A percentile compares a stretch with the other conserved stretches of the same genome.
phyloP scores from a whole-genome alignment of 2,888 invertebrate genomes.

The Eupithecia pulchellata region DNA sequence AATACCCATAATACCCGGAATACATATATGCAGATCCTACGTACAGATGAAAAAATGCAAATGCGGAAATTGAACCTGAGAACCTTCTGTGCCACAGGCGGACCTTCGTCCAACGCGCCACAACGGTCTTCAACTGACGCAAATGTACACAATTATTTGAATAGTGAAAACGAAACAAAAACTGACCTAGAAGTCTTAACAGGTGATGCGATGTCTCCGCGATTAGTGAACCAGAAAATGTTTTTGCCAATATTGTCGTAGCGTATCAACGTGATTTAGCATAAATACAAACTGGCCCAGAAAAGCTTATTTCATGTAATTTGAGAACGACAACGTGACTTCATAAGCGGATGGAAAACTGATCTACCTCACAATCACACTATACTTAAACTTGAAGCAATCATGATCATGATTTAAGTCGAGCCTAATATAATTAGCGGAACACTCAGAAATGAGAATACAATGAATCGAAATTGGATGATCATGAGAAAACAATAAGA shows the following conservation, averaged over 20 bases:
- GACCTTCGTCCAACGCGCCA: too few species aligned
- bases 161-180: slow-evolving; percentile 74
- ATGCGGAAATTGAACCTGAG: too few species aligned
- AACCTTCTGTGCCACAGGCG: too few species aligned
- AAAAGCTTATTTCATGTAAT: slow-evolving; percentile 5
- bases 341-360: slow-evolving; percentile 5
- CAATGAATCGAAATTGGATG: slow-evolving; percentile 21
- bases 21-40: too few species aligned
- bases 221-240: slow-evolving; percentile 61
- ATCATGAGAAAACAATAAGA: slow-evolving; percentile 61
- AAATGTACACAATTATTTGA: slow-evolving; percentile 61
- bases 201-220: slow-evolving; percentile 61
- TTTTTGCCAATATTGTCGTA: slow-evolving; percentile 58
- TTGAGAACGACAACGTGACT: slow-evolving; percentile 17
- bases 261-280: slow-evolving; percentile 23
- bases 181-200: slow-evolving; percentile 73
- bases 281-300: slow-evolving; percentile 7
- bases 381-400: slow-evolving; percentile 20
- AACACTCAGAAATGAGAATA: slow-evolving; percentile 10
- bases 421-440: slow-evolving; percentile 7
- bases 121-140: too few species aligned
- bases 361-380: slow-evolving; percentile 9
- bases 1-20: too few species aligned
- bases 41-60: too few species aligned
- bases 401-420: slow-evolving; percentile 40